A percentile compares a stretch with the other conserved stretches of the same genome.
These are phyloP conservation scores for Atopsyche davidsoni DNA, from an alignment of 1,140 invertebrate species.

Conservation along the genomic window DNA sequence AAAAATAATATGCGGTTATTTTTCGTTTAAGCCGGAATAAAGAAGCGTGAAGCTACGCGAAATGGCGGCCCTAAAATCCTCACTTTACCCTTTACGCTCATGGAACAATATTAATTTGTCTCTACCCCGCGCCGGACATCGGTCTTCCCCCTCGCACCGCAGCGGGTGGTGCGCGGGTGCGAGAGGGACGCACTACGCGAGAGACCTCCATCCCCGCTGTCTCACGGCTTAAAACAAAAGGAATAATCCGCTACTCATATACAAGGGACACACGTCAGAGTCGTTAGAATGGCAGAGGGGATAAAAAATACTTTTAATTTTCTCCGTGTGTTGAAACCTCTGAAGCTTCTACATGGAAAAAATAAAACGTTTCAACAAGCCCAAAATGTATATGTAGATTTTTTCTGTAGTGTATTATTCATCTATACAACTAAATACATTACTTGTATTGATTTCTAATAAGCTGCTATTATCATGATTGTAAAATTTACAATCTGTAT, in stretches of 20 bases:
- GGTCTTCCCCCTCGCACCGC: conserved; percentile 9
- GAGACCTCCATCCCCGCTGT: conserved; percentile 9
- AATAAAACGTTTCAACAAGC: too few relatives aligned
- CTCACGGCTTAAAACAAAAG: conserved; percentile 27
- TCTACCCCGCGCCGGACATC: conserved; percentile 21
- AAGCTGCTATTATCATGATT: too few relatives aligned
- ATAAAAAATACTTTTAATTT: conserved; percentile 1
- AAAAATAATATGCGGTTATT: not conserved
- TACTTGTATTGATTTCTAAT: too few relatives aligned
- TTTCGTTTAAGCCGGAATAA: too few relatives aligned
- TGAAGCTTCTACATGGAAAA: too few relatives aligned
- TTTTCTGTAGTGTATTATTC: too few relatives aligned
- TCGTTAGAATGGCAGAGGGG: not conserved
- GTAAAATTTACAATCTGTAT: too few relatives aligned
- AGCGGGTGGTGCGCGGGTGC: not conserved
- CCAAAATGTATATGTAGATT: too few relatives aligned
- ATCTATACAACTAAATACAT: too few relatives aligned
- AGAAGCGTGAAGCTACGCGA: conserved; percentile 21
- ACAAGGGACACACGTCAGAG: conserved; percentile 25
- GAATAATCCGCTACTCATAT: conserved; percentile 29
- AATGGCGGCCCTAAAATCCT: conserved; percentile 23
- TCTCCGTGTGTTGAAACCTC: too few relatives aligned
- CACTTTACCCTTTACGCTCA: conserved; percentile 20
- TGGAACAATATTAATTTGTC: conserved; percentile 29
- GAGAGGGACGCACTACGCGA: not conserved